phyloP scores from a whole-genome alignment of 2,797 vertebrate genomes.

The Acrossocheilus wenchowensis region DNA sequence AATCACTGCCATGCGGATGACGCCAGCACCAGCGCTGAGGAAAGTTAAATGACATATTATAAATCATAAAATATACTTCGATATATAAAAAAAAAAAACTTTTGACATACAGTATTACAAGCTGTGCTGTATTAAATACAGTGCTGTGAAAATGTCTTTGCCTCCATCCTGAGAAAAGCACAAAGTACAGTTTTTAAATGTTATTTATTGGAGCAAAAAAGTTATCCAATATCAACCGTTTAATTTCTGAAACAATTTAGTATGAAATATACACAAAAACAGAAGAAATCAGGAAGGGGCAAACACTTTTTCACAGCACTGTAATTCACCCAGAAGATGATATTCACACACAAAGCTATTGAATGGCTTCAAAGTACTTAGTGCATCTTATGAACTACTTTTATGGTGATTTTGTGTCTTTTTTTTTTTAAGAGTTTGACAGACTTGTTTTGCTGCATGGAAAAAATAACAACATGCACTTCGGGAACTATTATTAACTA shows the following conservation, averaged over 20 bases:
- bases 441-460: neutral
- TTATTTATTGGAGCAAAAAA: neutral
- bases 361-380: neutral
- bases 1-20: constrained; percentile 86
- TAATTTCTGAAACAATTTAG: neutral
- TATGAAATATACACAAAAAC: neutral
- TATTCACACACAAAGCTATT: neutral
- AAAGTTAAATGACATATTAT: neutral
- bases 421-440: neutral
- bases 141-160: neutral
- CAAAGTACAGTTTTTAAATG: neutral
- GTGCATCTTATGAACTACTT: neutral
- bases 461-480: neutral
- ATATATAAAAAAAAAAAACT: too few relatives aligned
- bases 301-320: neutral
- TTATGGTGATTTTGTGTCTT: neutral
- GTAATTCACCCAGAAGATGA: neutral
- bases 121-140: neutral
- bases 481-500: neutral
- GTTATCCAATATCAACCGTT: too few relatives aligned
- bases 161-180: neutral
- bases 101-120: neutral
- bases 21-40: constrained; percentile 90
- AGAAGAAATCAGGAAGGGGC: neutral
- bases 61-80: neutral